A percentile compares a stretch with the other conserved stretches of the same genome.
phyloP scores from a whole-genome alignment of 2,113 vertebrate species.

The Pycnonotus jocosus region DNA sequence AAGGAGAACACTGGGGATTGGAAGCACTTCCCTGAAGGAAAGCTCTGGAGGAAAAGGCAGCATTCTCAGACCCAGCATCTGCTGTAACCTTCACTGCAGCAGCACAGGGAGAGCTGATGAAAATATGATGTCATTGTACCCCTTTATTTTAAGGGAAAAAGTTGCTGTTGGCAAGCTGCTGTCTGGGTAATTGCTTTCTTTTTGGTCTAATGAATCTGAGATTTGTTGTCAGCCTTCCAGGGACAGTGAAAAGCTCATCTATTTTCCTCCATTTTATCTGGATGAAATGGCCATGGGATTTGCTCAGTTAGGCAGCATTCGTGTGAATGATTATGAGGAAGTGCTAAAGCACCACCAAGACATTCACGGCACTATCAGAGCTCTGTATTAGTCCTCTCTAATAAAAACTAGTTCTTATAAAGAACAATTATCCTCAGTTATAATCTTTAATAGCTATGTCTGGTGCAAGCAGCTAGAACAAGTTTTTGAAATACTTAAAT shows the following conservation, averaged over 20 bases:
- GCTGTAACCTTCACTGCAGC: background rate
- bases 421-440: background rate
- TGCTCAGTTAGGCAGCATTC: slow-evolving; percentile 36
- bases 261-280: slow-evolving; percentile 30
- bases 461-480: background rate
- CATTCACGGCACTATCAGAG: background rate
- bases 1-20: background rate
- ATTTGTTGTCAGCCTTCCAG: slow-evolving; percentile 49
- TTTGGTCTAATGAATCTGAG: slow-evolving; percentile 33
- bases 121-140: background rate
- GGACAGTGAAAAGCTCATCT: slow-evolving; percentile 28
- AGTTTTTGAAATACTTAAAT: background rate
- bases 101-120: background rate
- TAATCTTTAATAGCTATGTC: background rate
- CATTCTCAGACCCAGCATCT: background rate
- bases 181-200: slow-evolving; percentile 33
- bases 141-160: background rate
- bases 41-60: background rate
- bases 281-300: slow-evolving; percentile 17
- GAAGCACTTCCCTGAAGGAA: background rate
- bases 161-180: slow-evolving; percentile 25
- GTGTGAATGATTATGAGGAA: background rate
- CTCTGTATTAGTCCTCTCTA: background rate
- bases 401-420: background rate
- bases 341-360: background rate